Conservation (phyloP, 2,113 vertebrate genomes). For the Guaruba guarouba region DNA sequence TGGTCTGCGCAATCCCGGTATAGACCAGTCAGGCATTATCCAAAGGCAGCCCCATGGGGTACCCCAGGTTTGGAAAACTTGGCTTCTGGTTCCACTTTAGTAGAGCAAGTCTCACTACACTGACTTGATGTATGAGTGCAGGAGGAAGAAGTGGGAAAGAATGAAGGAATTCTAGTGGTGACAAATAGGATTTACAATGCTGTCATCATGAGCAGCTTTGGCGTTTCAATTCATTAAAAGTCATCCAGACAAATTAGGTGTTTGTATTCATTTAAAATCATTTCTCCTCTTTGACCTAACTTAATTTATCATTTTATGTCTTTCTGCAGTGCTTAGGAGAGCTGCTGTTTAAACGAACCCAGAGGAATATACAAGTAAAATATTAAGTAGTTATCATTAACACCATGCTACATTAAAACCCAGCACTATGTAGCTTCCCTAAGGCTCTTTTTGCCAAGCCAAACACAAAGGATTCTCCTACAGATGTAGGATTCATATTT, state of each 20-base stretch:
- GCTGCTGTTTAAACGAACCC: conserved; percentile 10
- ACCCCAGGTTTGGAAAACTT: conserved; percentile 46
- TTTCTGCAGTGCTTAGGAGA: not conserved
- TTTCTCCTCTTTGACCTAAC: conserved; percentile 49
- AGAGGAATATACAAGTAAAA: conserved; percentile 14
- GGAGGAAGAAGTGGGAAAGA: not conserved
- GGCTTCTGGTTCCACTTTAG: conserved; percentile 45
- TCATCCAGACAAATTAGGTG: conserved; percentile 40
- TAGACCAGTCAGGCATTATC: conserved; percentile 47
- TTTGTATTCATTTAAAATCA: conserved; percentile 52
- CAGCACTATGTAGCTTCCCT: not conserved
- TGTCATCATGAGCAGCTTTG: conserved; percentile 17
- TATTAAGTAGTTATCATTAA: conserved; percentile 32
- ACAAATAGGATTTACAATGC: conserved; percentile 49
- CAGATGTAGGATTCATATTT: not conserved
- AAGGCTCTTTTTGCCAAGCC: not conserved
- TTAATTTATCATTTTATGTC: conserved; percentile 41
- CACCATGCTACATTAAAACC: not conserved
- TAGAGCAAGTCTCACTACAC: not conserved
- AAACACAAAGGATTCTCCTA: not conserved
- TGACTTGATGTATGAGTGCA: conserved; percentile 35
- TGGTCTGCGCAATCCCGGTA: conserved; percentile 52
- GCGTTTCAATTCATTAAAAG: conserved; percentile 49
- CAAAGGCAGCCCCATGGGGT: conserved; percentile 26
- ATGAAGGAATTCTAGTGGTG: conserved; percentile 6